Conservation (phyloP, 1,140 invertebrate genomes). For the Marisa cornuarietis region DNA sequence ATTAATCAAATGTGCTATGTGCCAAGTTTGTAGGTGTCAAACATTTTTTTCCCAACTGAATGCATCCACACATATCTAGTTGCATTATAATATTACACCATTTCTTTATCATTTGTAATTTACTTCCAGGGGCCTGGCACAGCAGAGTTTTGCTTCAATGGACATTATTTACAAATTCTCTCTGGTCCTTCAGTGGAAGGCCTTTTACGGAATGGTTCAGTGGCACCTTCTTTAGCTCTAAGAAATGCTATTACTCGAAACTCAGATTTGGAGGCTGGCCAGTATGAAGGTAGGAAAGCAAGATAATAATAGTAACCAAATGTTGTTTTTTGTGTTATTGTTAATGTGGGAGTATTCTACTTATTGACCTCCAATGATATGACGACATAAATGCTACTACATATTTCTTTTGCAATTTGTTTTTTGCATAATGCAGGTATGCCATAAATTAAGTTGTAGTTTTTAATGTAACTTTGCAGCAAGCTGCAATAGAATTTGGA, state of each 20-base stretch:
- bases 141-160: background rate
- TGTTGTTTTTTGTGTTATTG: too few relatives aligned
- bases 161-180: background rate
- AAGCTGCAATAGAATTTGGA: too few relatives aligned
- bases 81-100: background rate
- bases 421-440: too few relatives aligned
- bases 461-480: too few relatives aligned
- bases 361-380: too few relatives aligned
- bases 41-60: background rate
- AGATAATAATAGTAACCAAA: conserved; percentile 1
- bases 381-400: too few relatives aligned
- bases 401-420: too few relatives aligned
- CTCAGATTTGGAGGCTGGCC: conserved; percentile 79
- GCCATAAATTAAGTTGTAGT: too few relatives aligned
- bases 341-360: too few relatives aligned
- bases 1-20: background rate
- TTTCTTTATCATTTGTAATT: background rate
- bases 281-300: conserved; percentile 69
- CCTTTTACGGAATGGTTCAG: background rate
- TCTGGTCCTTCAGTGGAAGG: background rate
- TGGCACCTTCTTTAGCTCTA: background rate
- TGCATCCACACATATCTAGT: background rate
- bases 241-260: conserved; percentile 77
- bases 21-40: background rate
- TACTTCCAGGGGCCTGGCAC: background rate